Conservation (phyloP, 2,888 invertebrate genomes). For the Ethmia dodecea region DNA sequence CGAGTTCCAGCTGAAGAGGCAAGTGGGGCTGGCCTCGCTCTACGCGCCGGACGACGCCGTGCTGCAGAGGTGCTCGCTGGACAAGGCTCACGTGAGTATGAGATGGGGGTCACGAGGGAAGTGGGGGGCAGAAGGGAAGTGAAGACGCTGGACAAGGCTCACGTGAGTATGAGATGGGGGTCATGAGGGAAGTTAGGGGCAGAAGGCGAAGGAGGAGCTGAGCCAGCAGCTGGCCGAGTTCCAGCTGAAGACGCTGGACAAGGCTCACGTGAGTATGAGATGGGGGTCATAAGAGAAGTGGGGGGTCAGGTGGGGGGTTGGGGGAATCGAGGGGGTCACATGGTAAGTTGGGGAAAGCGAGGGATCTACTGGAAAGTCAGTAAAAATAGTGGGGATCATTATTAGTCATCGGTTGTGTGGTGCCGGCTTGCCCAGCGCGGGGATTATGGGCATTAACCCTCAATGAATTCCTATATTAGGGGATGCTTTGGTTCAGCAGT, state of each 20-base stretch:
- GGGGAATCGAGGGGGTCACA: too few relatives aligned
- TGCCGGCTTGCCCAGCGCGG: too few relatives aligned
- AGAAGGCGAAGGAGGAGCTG: constrained; percentile 89
- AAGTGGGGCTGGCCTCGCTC: constrained; percentile 91
- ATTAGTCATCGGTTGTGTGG: too few relatives aligned
- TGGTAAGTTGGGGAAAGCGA: too few relatives aligned
- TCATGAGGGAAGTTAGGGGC: constrained; percentile 80
- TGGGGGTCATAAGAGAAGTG: too few relatives aligned
- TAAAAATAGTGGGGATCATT: too few relatives aligned
- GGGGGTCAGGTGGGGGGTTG: constrained; percentile 88
- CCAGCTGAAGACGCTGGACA: background rate
- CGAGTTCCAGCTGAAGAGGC: constrained; percentile 93
- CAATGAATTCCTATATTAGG: too few relatives aligned
- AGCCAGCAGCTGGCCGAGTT: constrained; percentile 87
- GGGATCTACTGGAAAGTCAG: too few relatives aligned
- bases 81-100: constrained; percentile 43
- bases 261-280: background rate
- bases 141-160: background rate
- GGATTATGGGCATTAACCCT: too few relatives aligned
- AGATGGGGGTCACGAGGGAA: too few relatives aligned
- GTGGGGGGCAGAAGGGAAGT: background rate
- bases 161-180: background rate
- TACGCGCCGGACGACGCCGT: constrained; percentile 92
- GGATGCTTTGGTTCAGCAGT: too few relatives aligned
- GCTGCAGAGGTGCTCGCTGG: constrained; percentile 83